Evolutionary conservation across 1,140 invertebrate species (phyloP).

Genomic region (Drosophila navojoa): DNA sequence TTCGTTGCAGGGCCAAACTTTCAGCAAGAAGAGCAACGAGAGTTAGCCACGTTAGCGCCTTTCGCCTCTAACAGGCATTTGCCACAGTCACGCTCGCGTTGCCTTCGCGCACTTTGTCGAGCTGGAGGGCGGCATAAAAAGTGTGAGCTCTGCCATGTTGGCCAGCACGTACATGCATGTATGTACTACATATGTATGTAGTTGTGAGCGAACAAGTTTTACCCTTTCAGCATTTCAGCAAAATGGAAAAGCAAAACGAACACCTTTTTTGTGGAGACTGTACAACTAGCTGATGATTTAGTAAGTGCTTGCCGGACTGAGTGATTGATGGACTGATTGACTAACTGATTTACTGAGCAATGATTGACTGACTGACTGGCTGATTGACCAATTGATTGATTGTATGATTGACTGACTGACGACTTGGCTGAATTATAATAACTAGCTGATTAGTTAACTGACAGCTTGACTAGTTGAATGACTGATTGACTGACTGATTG

Average conservation of each 20-base stretch:
- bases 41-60: conserved; percentile 4
- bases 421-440: too few relatives aligned
- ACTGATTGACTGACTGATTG: too few relatives aligned
- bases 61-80: neutral
- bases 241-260: conserved; percentile 1
- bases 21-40: conserved; percentile 6
- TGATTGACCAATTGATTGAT: too few relatives aligned
- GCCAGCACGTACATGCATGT: conserved; percentile 4
- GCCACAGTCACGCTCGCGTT: conserved; percentile 9
- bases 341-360: too few relatives aligned
- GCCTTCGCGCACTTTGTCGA: conserved; percentile 3
- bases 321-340: too few relatives aligned
- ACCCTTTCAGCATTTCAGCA: neutral
- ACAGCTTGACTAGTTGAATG: too few relatives aligned
- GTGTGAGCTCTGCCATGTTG: neutral
- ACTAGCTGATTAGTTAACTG: too few relatives aligned
- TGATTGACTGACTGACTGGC: too few relatives aligned
- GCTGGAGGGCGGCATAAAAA: neutral
- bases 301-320: too few relatives aligned
- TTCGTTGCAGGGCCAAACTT: conserved; percentile 11
- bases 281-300: too few relatives aligned
- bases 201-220: conserved; percentile 13
- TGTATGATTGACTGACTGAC: too few relatives aligned
- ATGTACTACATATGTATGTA: neutral
- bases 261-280: neutral